These are phyloP conservation scores for Microctenopoma steveboyesi DNA, from an alignment of 2,797 vertebrate species.

Conservation along the genomic window DNA sequence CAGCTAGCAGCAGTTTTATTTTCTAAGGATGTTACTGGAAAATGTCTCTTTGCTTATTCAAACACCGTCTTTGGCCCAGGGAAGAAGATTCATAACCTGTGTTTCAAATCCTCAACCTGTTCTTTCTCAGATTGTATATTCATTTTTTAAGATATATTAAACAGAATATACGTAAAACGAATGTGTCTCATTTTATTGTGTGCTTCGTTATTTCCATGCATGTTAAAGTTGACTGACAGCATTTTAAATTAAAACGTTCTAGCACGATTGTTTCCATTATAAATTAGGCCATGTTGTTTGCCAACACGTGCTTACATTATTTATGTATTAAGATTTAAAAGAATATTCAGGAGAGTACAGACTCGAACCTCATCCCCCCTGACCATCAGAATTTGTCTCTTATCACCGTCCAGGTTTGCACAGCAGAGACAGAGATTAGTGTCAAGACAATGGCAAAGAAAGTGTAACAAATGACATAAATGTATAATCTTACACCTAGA, in stretches of 20 bases:
- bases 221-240: background rate
- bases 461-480: no score
- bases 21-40: slow-evolving; percentile 24
- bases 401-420: no score
- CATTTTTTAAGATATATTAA: slow-evolving; percentile 82
- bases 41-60: slow-evolving; percentile 38
- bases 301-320: no score
- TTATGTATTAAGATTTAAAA: no score
- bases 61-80: slow-evolving; percentile 41
- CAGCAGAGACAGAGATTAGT: no score
- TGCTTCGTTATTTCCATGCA: background rate
- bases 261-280: no score
- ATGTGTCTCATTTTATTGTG: slow-evolving; percentile 6
- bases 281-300: no score
- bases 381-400: no score
- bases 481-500: no score
- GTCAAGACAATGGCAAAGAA: no score
- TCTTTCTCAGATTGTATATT: slow-evolving; percentile 81
- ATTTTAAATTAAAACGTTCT: background rate
- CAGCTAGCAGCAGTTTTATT: slow-evolving; percentile 31
- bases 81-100: slow-evolving; percentile 40
- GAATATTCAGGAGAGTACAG: no score
- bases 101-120: slow-evolving; percentile 52
- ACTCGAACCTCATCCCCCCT: no score
- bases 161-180: slow-evolving; percentile 67